Evolutionary conservation across 2,797 vertebrate genomes (phyloP), one percentile per base, ranked within the genome.

Genomic region (Pygocentrus nattereri): DNA sequence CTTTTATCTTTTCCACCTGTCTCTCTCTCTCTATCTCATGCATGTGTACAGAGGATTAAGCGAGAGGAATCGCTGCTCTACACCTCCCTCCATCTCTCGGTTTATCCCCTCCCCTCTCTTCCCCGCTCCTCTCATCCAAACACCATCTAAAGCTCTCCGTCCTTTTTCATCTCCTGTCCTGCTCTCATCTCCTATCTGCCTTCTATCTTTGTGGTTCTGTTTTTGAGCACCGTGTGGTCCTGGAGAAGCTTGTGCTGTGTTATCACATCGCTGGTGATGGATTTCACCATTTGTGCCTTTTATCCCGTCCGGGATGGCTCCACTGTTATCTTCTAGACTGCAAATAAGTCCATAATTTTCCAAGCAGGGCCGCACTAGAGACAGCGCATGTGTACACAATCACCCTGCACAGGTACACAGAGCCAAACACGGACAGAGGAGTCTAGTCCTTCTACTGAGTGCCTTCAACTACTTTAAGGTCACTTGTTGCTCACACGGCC

Each of bases 41-140:
- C 88, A 90, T 91, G 93, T 89, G 91, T 92, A 91, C 87, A 88
- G 91, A 92, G 92, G 93, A 94, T 95, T 95, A 95, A 13, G 84
- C 82, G 81, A 58, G 88, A 87, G 91, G 89, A 94, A 93, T 94
- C 92, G 93, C 91, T 87, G 87, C 89, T 76, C 41, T 44, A 87
- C 91, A 92, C 92, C 91, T 91, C 90, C 91, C 88, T 90, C 89
- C 80, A 83, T 88, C 86, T 91, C 83, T 84, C 85, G 80, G 74
- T 62, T 90, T 87, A 67, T 87, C 56, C 38, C 64, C 64, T 78
- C 74, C 85, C 87, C 85, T 44, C 41, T 44, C 82, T 44, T 70
- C 88, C 87, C 67, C 82, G 84, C 79, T 85, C 86, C 23, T 88
- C 84, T 79, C 85, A 74, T 80, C 65, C 41, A 69, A 71, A 79